Percentiles rank a stretch among this genome's conserved stretches.
These are phyloP conservation scores for Poeciliopsis turrubarensis DNA, from an alignment of 2,113 vertebrate genomes.

Conservation along the genomic window DNA sequence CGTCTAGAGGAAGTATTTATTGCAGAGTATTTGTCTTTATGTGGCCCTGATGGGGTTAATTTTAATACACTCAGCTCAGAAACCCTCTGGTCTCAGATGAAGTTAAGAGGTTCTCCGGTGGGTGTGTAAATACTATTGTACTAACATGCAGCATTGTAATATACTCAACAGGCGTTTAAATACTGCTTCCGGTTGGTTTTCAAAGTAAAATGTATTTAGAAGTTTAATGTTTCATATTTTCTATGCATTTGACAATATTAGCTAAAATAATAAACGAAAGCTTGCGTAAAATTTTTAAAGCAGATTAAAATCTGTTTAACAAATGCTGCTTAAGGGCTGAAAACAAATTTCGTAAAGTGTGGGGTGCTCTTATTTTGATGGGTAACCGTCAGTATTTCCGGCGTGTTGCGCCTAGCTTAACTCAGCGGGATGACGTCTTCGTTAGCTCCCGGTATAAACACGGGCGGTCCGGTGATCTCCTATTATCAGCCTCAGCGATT, in stretches of 20 bases:
- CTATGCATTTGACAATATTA: too few relatives aligned
- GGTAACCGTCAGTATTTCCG: background rate
- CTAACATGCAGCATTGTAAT: background rate
- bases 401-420: background rate
- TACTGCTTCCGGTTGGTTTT: background rate
- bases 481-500: background rate
- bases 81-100: too few relatives aligned
- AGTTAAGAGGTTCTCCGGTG: background rate
- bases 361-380: conserved; percentile 46
- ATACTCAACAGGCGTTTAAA: background rate
- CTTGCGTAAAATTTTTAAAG: background rate
- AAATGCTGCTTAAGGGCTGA: background rate
- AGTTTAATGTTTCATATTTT: too few relatives aligned
- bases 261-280: too few relatives aligned
- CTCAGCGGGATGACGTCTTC: conserved; percentile 26
- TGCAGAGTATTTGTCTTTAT: too few relatives aligned
- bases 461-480: background rate
- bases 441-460: conserved; percentile 32
- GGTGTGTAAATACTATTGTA: background rate
- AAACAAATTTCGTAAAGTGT: too few relatives aligned
- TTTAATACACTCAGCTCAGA: too few relatives aligned
- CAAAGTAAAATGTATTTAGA: background rate
- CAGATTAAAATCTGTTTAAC: background rate
- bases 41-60: too few relatives aligned
- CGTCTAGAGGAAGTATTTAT: too few relatives aligned